Evolutionary conservation across 2,888 invertebrate species (phyloP).

Genomic region (Eucera pruinosa): DNA sequence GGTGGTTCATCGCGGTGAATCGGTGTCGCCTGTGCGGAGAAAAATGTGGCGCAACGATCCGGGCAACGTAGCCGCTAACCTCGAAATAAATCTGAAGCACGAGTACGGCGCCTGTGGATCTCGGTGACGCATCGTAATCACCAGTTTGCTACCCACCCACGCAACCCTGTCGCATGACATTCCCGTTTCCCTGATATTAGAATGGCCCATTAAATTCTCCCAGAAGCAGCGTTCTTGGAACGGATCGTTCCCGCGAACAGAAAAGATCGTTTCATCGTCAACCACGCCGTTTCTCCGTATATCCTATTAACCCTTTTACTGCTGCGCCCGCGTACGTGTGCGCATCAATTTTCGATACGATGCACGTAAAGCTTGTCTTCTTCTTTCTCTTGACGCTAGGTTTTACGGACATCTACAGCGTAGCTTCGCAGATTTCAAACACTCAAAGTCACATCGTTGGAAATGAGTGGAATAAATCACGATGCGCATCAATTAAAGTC

Average conservation of each 20-base stretch:
- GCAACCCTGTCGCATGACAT: constrained; percentile 18
- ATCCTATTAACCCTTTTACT: no score
- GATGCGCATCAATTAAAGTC: no score
- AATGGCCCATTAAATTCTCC: constrained; percentile 42
- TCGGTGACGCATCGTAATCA: constrained; percentile 51
- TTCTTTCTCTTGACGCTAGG: no score
- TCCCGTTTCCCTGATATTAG: constrained; percentile 37
- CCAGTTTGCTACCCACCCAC: constrained; percentile 39
- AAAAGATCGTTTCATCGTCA: neutral
- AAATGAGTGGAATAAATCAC: no score
- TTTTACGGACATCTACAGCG: no score
- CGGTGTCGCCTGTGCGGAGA: constrained; percentile 24
- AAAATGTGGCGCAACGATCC: constrained; percentile 35
- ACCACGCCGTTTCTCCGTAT: neutral
- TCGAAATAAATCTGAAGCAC: constrained; percentile 40
- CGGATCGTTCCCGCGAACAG: neutral
- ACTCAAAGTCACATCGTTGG: no score
- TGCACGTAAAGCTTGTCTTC: no score
- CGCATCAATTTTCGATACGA: no score
- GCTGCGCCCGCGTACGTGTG: no score
- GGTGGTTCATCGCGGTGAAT: neutral
- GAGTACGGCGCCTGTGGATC: constrained; percentile 22
- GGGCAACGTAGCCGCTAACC: constrained; percentile 22
- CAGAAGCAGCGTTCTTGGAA: constrained; percentile 15
- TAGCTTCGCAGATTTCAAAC: no score